Conservation (phyloP, 2,113 vertebrate genomes). For the Notarius lentiginosus region DNA sequence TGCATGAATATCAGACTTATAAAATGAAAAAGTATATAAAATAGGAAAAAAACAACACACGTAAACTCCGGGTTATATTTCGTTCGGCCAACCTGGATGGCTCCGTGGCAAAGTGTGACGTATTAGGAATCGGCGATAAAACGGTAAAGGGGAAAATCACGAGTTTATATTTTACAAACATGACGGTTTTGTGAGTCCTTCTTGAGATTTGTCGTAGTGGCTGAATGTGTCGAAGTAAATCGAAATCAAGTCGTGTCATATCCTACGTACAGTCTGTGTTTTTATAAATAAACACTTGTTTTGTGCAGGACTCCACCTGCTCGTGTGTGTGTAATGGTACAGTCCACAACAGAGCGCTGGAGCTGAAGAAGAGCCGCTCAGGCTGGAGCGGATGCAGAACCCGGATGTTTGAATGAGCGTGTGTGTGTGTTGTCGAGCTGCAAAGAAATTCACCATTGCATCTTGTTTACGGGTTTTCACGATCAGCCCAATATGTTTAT, state of each 20-base stretch:
- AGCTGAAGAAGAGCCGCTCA: neutral
- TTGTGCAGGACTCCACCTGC: neutral
- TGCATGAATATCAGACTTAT: neutral
- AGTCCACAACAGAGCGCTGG: neutral
- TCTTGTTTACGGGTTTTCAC: neutral
- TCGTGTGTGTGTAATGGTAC: neutral
- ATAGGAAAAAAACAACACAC: neutral
- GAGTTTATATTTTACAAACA: neutral
- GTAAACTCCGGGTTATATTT: neutral
- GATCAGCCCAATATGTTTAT: neutral
- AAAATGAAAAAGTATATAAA: neutral
- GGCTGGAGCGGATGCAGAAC: neutral
- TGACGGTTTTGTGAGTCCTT: neutral
- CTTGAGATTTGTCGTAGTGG: no score
- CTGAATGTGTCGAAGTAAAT: no score
- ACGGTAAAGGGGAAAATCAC: neutral
- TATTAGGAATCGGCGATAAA: neutral
- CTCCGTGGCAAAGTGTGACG: constrained; percentile 53
- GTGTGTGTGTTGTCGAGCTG: neutral
- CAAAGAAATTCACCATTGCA: neutral
- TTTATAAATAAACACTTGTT: no score
- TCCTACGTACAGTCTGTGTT: neutral
- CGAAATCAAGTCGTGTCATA: no score
- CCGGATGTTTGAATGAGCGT: neutral
- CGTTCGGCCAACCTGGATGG: constrained; percentile 48